Evolutionary conservation across 1,140 invertebrate species (phyloP).

Genomic region (Trissolcus basalis): DNA sequence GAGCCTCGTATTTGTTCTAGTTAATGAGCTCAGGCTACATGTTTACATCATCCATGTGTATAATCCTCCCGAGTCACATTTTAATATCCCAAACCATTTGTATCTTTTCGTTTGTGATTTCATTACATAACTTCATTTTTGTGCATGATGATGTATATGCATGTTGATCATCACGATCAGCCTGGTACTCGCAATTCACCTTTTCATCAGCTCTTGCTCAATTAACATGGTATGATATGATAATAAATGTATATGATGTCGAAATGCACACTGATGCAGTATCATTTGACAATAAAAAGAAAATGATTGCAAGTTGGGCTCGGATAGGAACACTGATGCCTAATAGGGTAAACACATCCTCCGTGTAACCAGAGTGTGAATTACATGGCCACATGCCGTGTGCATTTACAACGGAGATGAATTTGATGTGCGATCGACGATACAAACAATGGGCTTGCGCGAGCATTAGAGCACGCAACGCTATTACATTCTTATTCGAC

Average conservation of each 20-base stretch:
- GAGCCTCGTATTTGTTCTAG: slow-evolving; percentile 36
- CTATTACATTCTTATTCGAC: slow-evolving; percentile 8
- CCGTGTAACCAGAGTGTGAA: slow-evolving; percentile 18
- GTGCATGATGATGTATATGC: background rate
- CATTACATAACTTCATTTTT: slow-evolving; percentile 20
- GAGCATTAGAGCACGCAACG: slow-evolving; percentile 14
- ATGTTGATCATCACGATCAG: slow-evolving; percentile 34
- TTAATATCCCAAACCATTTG: slow-evolving; percentile 19
- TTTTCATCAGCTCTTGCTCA: slow-evolving; percentile 28
- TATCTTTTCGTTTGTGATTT: slow-evolving; percentile 24
- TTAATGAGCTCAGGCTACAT: slow-evolving; percentile 45
- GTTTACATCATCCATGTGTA: slow-evolving; percentile 44
- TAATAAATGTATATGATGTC: slow-evolving; percentile 38
- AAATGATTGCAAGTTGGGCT: slow-evolving; percentile 31
- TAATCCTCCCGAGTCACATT: slow-evolving; percentile 34
- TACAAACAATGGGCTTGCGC: slow-evolving; percentile 13
- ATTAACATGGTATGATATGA: slow-evolving; percentile 37
- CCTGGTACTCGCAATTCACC: slow-evolving; percentile 18
- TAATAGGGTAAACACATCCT: slow-evolving; percentile 4
- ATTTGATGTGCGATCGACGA: slow-evolving; percentile 9
- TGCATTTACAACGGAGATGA: slow-evolving; percentile 29
- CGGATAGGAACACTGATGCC: background rate
- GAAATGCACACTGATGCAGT: slow-evolving; percentile 54
- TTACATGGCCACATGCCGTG: slow-evolving; percentile 16
- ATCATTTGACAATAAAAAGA: slow-evolving; percentile 38